Conservation (phyloP, 1,140 invertebrate species). For the Aradophagus sp. region DNA sequence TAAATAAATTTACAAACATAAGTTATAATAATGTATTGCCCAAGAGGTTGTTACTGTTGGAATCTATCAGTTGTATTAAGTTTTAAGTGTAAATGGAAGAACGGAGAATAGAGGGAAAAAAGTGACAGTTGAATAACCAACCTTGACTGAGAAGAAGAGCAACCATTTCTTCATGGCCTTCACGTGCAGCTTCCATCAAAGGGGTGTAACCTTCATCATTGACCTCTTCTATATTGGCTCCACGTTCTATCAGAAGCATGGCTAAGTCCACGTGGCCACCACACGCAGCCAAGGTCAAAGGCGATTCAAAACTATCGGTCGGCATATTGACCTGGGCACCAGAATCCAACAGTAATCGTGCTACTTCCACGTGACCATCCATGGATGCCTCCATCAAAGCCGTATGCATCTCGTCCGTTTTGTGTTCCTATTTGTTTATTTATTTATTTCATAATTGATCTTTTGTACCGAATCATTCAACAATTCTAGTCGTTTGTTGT, state of each 20-base stretch:
- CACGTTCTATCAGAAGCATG: constrained; percentile 93
- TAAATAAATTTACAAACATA: no score
- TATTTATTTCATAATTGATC: no score
- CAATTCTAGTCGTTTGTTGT: no score
- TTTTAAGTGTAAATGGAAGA: no score
- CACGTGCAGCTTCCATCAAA: constrained; percentile 98
- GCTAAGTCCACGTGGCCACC: constrained; percentile 98
- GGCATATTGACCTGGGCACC: constrained; percentile 99
- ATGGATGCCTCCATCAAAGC: constrained; percentile 99
- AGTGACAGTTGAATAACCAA: no score
- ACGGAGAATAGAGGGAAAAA: no score
- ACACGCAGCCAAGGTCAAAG: constrained; percentile 97
- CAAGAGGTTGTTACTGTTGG: no score
- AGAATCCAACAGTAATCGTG: constrained; percentile 92
- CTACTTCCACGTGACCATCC: constrained; percentile 99
- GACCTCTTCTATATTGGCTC: constrained; percentile 98
- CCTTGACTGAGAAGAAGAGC: constrained; percentile 93
- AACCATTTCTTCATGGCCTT: constrained; percentile 99
- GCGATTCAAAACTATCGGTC: constrained; percentile 99
- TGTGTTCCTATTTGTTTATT: constrained; percentile 94
- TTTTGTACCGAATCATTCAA: no score
- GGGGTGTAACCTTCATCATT: constrained; percentile 99
- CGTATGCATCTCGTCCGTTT: constrained; percentile 99
- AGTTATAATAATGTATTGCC: no score
- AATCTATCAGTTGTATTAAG: no score